Evolutionary conservation across 2,888 invertebrate genomes (phyloP).

Genomic region (Patella pellucida): DNA sequence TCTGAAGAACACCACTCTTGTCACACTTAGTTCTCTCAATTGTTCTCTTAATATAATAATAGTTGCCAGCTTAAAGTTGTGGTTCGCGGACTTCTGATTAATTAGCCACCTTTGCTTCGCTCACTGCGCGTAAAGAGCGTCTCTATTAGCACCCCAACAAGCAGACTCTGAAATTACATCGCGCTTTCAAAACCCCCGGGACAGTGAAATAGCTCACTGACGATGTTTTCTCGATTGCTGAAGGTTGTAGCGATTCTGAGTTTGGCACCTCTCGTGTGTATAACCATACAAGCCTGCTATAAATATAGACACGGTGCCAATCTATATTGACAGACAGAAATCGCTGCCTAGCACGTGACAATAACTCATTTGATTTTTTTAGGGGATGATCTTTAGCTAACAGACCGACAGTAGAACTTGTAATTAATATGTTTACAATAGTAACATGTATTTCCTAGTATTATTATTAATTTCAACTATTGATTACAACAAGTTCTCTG

Average conservation of each 20-base stretch:
- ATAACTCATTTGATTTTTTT: no score
- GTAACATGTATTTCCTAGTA: no score
- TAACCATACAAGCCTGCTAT: background rate
- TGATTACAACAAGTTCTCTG: no score
- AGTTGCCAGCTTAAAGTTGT: conserved; percentile 3
- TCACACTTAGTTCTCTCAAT: conserved; percentile 7
- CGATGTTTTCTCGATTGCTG: background rate
- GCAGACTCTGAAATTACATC: background rate
- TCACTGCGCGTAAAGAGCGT: background rate
- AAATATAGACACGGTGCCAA: background rate
- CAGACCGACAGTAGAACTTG: no score
- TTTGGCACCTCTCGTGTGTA: background rate
- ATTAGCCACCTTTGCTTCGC: background rate
- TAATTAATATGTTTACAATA: no score
- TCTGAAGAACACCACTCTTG: background rate
- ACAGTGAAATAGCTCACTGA: background rate
- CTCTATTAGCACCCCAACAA: conserved; percentile 4
- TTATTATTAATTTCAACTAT: no score
- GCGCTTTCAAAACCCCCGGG: background rate
- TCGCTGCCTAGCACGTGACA: background rate
- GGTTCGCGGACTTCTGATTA: conserved; percentile 7
- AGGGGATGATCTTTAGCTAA: no score
- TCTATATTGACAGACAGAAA: background rate
- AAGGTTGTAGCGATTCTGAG: conserved; percentile 7
- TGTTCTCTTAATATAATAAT: conserved; percentile 11